Percentiles rank a stretch among this genome's conserved stretches.
Conservation (phyloP, 2,797 vertebrate genomes). For the Natrix natrix region DNA sequence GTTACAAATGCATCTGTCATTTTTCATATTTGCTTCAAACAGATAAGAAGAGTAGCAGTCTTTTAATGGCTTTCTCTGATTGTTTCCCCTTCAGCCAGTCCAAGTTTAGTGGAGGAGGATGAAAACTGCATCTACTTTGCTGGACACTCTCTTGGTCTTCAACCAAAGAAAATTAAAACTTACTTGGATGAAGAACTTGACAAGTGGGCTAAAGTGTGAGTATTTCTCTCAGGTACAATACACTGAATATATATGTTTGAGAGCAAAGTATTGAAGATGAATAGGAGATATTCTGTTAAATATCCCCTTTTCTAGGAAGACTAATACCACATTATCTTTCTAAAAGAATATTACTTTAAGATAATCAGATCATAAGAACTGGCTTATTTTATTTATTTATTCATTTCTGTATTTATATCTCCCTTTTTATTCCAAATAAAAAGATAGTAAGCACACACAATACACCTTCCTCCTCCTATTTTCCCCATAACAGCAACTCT, state of each 20-base stretch:
- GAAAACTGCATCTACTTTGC: constrained; percentile 83
- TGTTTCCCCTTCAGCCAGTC: constrained; percentile 74
- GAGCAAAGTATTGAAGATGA: not conserved
- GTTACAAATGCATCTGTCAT: not conserved
- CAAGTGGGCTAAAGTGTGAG: constrained; percentile 91
- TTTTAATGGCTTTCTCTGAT: constrained; percentile 17
- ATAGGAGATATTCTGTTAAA: not conserved
- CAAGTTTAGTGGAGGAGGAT: constrained; percentile 75
- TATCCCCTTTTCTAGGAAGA: not conserved
- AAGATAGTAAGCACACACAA: not conserved
- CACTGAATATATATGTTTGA: not conserved
- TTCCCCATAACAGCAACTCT: not conserved
- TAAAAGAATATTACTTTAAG: not conserved
- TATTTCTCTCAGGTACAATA: not conserved
- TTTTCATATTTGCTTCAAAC: not conserved
- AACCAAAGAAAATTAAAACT: constrained; percentile 79
- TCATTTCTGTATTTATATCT: not conserved
- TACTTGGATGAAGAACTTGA: constrained; percentile 90
- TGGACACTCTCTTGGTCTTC: constrained; percentile 92
- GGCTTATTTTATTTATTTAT: not conserved
- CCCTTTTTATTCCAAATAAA: not conserved
- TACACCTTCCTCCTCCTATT: not conserved
- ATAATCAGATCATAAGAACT: not conserved
- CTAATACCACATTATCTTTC: not conserved
- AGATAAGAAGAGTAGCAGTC: not conserved